phyloP scores from a whole-genome alignment of 2,888 invertebrate genomes.

The Endomychus coccineus region DNA sequence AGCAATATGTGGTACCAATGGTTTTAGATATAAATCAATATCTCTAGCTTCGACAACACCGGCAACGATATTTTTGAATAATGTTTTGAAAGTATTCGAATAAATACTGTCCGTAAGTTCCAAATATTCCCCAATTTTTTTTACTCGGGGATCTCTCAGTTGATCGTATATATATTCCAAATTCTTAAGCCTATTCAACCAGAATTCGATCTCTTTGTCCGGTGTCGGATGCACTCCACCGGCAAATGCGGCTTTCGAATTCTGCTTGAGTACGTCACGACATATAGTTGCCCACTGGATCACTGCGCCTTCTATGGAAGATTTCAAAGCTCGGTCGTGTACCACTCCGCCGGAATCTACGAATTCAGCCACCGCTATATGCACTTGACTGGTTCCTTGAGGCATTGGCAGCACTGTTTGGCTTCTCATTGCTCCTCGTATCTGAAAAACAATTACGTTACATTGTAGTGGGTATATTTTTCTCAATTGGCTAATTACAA shows the following conservation, averaged over 20 bases:
- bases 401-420: conserved; percentile 84
- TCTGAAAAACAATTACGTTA: no score
- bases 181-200: conserved; percentile 71
- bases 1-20: conserved; percentile 62
- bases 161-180: conserved; percentile 83
- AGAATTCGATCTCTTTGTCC: conserved; percentile 66
- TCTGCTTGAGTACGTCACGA: conserved; percentile 69
- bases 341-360: conserved; percentile 48
- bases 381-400: conserved; percentile 62
- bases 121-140: conserved; percentile 64
- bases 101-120: conserved; percentile 76
- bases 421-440: conserved; percentile 77
- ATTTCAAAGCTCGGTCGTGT: conserved; percentile 64
- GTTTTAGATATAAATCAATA: conserved; percentile 71
- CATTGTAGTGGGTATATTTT: no score
- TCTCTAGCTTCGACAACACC: conserved; percentile 79
- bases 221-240: conserved; percentile 66
- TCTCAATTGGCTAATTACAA: no score
- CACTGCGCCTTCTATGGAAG: conserved; percentile 75
- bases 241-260: conserved; percentile 62
- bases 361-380: conserved; percentile 50
- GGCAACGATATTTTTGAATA: conserved; percentile 71
- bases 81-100: conserved; percentile 63
- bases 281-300: conserved; percentile 70
- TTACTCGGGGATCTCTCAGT: conserved; percentile 69